phyloP scores from a whole-genome alignment of 1,140 invertebrate species.

The Spodoptera litura region DNA sequence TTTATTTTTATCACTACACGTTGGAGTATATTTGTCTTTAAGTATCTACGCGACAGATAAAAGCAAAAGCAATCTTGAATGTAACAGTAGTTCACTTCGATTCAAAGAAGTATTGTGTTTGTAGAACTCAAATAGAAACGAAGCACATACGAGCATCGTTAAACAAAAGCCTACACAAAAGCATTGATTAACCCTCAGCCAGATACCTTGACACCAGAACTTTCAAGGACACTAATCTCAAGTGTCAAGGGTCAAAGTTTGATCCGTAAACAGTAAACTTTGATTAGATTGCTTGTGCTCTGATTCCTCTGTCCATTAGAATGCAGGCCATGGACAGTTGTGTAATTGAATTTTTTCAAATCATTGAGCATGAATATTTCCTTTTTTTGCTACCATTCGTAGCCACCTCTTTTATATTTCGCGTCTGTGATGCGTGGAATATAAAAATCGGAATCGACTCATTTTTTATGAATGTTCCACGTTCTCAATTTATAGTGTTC shows the following conservation, averaged over 20 bases:
- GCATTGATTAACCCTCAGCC: constrained; percentile 8
- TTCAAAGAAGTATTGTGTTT: no score
- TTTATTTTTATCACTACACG: no score
- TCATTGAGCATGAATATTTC: constrained; percentile 57
- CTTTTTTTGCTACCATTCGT: constrained; percentile 41
- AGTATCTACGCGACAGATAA: no score
- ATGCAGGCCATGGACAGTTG: constrained; percentile 55
- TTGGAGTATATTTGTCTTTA: no score
- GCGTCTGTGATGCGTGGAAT: constrained; percentile 48
- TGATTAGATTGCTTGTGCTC: constrained; percentile 60
- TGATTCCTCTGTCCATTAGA: constrained; percentile 54
- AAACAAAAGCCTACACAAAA: background rate
- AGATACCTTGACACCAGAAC: constrained; percentile 35
- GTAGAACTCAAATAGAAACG: no score
- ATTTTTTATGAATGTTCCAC: constrained; percentile 45
- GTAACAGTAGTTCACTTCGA: no score
- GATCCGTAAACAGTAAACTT: constrained; percentile 52
- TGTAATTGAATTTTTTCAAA: constrained; percentile 66
- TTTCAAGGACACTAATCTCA: constrained; percentile 23
- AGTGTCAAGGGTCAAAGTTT: constrained; percentile 11
- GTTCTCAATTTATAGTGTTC: constrained; percentile 39
- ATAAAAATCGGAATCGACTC: constrained; percentile 49
- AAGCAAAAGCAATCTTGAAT: no score
- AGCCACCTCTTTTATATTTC: constrained; percentile 49
- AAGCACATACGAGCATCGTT: background rate